These are phyloP conservation scores for Psix sp. DNA, from an alignment of 1,140 invertebrate genomes.

Conservation along the genomic window DNA sequence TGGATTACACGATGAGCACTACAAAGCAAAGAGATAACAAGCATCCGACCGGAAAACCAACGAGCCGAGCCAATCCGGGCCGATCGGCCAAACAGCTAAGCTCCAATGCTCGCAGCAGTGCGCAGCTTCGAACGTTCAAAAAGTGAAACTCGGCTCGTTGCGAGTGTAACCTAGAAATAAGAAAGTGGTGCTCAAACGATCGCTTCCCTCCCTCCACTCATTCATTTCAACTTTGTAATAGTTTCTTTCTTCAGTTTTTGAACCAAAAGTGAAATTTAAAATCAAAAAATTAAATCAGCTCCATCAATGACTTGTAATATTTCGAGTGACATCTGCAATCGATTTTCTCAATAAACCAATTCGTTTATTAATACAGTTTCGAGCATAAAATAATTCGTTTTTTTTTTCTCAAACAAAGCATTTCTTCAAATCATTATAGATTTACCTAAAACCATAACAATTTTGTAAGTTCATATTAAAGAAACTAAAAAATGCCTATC, in stretches of 20 bases:
- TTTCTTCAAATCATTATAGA: no score
- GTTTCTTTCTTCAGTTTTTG: slow-evolving; percentile 20
- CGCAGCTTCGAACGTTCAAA: slow-evolving; percentile 74
- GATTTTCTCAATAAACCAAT: no score
- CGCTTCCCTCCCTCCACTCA: slow-evolving; percentile 18
- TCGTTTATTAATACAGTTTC: no score
- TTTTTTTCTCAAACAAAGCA: no score
- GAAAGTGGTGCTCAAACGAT: slow-evolving; percentile 74
- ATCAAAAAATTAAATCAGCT: slow-evolving; percentile 2
- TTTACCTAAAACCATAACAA: no score
- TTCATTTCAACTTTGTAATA: slow-evolving; percentile 10
- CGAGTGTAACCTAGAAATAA: slow-evolving; percentile 78
- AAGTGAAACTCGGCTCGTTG: slow-evolving; percentile 77
- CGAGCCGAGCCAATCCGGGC: slow-evolving; percentile 53
- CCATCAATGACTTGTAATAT: no score
- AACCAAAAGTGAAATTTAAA: slow-evolving; percentile 23
- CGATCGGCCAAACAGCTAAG: slow-evolving; percentile 61
- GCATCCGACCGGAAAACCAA: slow-evolving; percentile 57
- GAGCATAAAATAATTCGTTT: no score
- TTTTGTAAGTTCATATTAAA: no score
- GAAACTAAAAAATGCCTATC: slow-evolving; percentile 25
- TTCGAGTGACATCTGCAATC: no score
- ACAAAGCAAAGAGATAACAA: no score
- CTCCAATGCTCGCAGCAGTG: slow-evolving; percentile 66
- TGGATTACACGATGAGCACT: no score